These are phyloP conservation scores for Cyclargus thomasi DNA, from an alignment of 1,140 invertebrate species.

Conservation along the genomic window DNA sequence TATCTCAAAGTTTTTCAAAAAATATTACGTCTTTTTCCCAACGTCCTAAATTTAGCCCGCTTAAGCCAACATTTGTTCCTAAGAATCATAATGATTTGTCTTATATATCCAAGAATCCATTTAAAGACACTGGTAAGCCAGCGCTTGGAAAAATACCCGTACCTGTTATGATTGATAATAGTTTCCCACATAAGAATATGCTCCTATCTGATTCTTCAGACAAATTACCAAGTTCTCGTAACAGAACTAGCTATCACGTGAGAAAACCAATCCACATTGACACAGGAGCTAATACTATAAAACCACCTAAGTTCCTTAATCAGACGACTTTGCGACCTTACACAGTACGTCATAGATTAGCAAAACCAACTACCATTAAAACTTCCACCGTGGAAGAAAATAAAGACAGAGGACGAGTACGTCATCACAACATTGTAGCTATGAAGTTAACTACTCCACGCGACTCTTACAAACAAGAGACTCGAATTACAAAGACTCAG, in stretches of 20 bases:
- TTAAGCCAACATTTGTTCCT: slow-evolving; percentile 41
- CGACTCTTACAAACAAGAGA: slow-evolving; percentile 64
- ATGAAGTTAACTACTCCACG: slow-evolving; percentile 56
- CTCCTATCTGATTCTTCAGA: slow-evolving; percentile 55
- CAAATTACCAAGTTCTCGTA: slow-evolving; percentile 43
- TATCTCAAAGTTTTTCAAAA: slow-evolving; percentile 29
- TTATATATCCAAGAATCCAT: slow-evolving; percentile 50
- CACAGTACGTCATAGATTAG: slow-evolving; percentile 70
- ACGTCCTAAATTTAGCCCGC: slow-evolving; percentile 39
- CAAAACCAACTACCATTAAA: slow-evolving; percentile 53
- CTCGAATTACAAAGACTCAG: slow-evolving; percentile 67
- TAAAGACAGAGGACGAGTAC: slow-evolving; percentile 46
- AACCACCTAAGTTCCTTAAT: slow-evolving; percentile 66
- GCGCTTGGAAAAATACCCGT: slow-evolving; percentile 48
- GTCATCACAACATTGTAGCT: slow-evolving; percentile 53
- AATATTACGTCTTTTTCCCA: slow-evolving; percentile 29
- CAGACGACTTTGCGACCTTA: slow-evolving; percentile 72
- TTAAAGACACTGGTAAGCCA: slow-evolving; percentile 48
- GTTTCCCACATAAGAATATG: slow-evolving; percentile 30
- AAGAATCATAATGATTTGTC: slow-evolving; percentile 63
- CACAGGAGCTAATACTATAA: slow-evolving; percentile 48
- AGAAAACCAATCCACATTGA: slow-evolving; percentile 43
- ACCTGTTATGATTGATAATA: slow-evolving; percentile 42
- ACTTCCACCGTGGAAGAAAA: slow-evolving; percentile 28
- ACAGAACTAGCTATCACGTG: slow-evolving; percentile 45